Evolutionary conservation across 92 coral and sea anemone species (phyloP), one percentile per base, ranked within the genome.

Genomic region (Virgularia gustaviana): DNA sequence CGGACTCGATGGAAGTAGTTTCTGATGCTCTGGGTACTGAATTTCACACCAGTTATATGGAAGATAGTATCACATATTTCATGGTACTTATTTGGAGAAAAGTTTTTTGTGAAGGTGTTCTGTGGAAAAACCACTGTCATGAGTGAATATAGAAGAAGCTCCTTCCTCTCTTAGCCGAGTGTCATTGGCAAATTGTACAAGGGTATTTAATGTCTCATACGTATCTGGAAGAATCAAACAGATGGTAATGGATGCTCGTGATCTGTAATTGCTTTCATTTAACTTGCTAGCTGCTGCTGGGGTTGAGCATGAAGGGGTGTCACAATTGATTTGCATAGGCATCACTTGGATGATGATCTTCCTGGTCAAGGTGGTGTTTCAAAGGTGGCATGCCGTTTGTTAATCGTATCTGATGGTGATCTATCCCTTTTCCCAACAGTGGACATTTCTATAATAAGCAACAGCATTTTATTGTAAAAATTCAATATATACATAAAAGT

Each of bases 101-200:
- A 65, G 31, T 36, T 58, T 73, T 58, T 73, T 33, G 58, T 73
- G 38, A 73, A 73, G 45, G 79, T 57, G 37, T 32, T 19, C 70
- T 52, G 38, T 28, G 79, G 71, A 27, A 73, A 58, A 20, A 65
- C 22, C 29, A 53, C 49, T 31, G 32, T 73, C 70, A 73, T 73
- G 22, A 73, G 45, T 37, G 70, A 51, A 73, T 73, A 73, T 23
- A 73, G 49, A 53, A 73, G 29, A 9, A 72, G 18, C 49, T 73
- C n/a, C 70, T 56, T 73, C 70, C 29, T 54, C 60, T 23, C 60
- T 11, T 35, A 54, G 22, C 29, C 31, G 60, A 23, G 63, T 28
- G 16, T 56, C 33, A 12, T 56, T 56, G 6, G 15, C 12, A 29
- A 56, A 56, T 38, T 56, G 63, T 56, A 56, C 63, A 3, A 38